Evolutionary conservation across 1,140 invertebrate genomes (phyloP), one percentile per base, ranked within the genome.

Genomic region (Tetraneura akinire): DNA sequence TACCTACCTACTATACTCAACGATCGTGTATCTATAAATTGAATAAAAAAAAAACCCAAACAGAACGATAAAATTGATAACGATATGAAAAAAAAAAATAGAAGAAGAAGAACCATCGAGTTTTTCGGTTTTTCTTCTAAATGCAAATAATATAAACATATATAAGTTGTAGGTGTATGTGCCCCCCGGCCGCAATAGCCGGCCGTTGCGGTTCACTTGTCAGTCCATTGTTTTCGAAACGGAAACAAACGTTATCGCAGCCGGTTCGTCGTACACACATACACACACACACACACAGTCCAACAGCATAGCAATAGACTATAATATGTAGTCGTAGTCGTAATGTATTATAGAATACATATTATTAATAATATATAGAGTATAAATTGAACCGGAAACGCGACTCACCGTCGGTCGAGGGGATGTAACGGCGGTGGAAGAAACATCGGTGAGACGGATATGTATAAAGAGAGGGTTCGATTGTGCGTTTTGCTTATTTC

Each of bases 191-290:
- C 32, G 8, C 42, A 13, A 23, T 68, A 9, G 13, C 13, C 42
- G 37, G 53, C 55, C 37, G 74, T 60, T 26, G 4, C 74, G 74
- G 53, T 78, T 62, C 74, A 78, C 74, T 78, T 42, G 74, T 14
- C 53, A n/a, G 74, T 18, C 74, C 74, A 78, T 78, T 78, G 74
- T 78, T 62, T 78, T 62, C 74, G 74, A 21, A 78, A 78, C 74
- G 74, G 74, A 78, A 78, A 78, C 74, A 55, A 78, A 78, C 55
- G 74, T 78, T 78, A 78, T 78, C 74, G 74, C 74, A 78, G 45
- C 74, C 55, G 74, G 74, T 78, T 42, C 29, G 73, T 76, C 45
- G 66, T 42, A 23, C n/a, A n/a, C n/a, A n/a, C n/a, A n/a, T n/a
- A n/a, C n/a, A n/a, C n/a, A n/a, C n/a, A n/a, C n/a, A n/a, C n/a